These are phyloP conservation scores for Gorsachius goisagi DNA, from an alignment of 2,113 vertebrate species.

Conservation along the genomic window DNA sequence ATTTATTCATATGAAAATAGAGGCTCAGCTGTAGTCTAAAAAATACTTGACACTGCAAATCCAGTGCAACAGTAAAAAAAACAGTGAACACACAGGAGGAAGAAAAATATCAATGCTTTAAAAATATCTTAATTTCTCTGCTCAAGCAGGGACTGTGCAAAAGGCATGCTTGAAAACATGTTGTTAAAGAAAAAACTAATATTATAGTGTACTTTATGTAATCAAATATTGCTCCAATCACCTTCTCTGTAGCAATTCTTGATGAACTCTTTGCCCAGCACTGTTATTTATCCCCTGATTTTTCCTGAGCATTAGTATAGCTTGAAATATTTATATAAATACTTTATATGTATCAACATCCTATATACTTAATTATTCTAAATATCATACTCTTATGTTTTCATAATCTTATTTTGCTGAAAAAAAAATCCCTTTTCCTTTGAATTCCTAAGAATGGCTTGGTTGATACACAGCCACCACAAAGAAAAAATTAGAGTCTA, in stretches of 20 bases:
- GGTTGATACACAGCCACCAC: not conserved
- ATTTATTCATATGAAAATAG: not conserved
- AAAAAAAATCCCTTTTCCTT: not conserved
- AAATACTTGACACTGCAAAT: not conserved
- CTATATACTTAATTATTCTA: not conserved
- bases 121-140: not conserved
- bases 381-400: not conserved
- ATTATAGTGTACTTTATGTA: not conserved
- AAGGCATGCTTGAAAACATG: not conserved
- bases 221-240: not conserved
- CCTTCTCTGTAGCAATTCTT: not conserved
- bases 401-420: not conserved
- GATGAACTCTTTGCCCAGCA: not conserved
- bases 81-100: not conserved
- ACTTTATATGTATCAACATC: not conserved
- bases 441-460: not conserved
- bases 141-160: not conserved
- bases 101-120: not conserved
- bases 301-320: not conserved
- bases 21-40: not conserved
- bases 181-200: not conserved
- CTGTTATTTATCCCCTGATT: not conserved
- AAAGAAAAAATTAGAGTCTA: not conserved
- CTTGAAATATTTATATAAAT: not conserved
- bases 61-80: not conserved